A percentile compares a stretch with the other conserved stretches of the same genome.
phyloP scores from a whole-genome alignment of 2,797 vertebrate species.

The Phylloscopus collybita region DNA sequence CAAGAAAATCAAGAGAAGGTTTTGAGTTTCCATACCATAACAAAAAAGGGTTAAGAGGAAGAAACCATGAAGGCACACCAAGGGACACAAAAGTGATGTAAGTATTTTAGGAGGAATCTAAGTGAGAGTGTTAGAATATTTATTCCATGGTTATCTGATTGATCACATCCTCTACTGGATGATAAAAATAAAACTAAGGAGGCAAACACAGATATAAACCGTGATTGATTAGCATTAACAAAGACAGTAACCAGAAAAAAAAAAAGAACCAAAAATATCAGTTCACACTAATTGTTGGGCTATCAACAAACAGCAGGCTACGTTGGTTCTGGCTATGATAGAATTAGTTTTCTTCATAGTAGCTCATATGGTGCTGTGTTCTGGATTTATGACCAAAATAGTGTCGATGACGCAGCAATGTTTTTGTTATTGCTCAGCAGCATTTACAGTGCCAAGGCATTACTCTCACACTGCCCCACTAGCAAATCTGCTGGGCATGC shows the following conservation, averaged over 20 bases:
- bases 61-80: neutral
- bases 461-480: neutral
- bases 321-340: neutral
- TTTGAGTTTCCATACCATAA: neutral
- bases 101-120: neutral
- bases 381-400: neutral
- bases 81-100: neutral
- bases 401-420: accelerated
- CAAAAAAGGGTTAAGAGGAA: neutral
- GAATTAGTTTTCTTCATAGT: neutral
- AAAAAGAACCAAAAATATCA: neutral
- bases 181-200: neutral
- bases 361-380: neutral
- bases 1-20: neutral
- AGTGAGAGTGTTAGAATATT: neutral
- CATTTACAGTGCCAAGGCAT: neutral
- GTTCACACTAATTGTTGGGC: neutral
- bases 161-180: neutral
- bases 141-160: neutral
- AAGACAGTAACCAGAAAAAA: neutral
- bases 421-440: neutral
- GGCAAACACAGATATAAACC: neutral
- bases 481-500: neutral
- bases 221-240: neutral
- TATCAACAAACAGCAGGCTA: neutral